A percentile compares a stretch with the other conserved stretches of the same genome.
Evolutionary conservation across 35 echinoderm and acorn worm genomes (phyloP).

Genomic region (Diadema setosum): DNA sequence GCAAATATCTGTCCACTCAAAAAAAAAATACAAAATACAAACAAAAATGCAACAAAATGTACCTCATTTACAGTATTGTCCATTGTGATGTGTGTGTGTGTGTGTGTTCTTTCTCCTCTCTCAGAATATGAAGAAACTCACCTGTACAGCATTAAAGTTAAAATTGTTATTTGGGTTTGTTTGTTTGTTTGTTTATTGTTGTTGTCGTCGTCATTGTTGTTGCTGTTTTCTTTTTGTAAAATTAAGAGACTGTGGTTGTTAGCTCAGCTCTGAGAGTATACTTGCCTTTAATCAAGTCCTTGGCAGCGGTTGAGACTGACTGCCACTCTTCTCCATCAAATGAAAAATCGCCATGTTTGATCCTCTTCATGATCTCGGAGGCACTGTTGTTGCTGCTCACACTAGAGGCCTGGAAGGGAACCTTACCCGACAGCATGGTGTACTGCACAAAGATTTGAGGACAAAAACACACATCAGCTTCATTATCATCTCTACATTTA

Average conservation of each 20-base stretch:
- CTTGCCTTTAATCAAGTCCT: constrained; percentile 88
- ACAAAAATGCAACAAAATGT: too few relatives aligned
- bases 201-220: neutral
- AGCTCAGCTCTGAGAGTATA: too few relatives aligned
- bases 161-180: too few relatives aligned
- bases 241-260: neutral
- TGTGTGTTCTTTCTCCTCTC: too few relatives aligned
- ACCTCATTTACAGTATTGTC: too few relatives aligned
- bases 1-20: too few relatives aligned
- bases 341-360: constrained; percentile 85
- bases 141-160: neutral
- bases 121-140: too few relatives aligned
- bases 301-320: constrained; percentile 71
- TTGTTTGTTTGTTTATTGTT: too few relatives aligned
- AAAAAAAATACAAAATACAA: too few relatives aligned
- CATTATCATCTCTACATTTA: too few relatives aligned
- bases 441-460: constrained; percentile 48
- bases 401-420: constrained; percentile 81
- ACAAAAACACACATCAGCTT: too few relatives aligned
- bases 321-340: constrained; percentile 88
- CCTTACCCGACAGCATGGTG: constrained; percentile 94
- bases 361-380: constrained; percentile 83
- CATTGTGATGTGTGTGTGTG: too few relatives aligned
- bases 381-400: constrained; percentile 79
- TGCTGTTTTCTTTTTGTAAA: neutral